A percentile compares a stretch with the other conserved stretches of the same genome.
phyloP scores from a whole-genome alignment of 2,888 invertebrate genomes.

The Cistogaster globosa region DNA sequence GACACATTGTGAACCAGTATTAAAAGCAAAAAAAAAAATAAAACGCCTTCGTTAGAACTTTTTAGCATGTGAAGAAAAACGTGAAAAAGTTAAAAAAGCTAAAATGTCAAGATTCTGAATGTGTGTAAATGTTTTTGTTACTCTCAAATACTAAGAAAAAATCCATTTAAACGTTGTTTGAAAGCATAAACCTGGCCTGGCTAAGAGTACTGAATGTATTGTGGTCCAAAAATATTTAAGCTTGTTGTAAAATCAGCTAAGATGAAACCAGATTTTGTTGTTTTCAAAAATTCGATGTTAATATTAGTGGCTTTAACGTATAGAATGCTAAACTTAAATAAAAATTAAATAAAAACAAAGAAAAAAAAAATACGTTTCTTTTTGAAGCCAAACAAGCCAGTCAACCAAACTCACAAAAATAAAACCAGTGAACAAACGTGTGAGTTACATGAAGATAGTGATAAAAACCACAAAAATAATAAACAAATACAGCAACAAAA shows the following conservation, averaged over 20 bases:
- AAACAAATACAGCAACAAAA: conserved; percentile 62
- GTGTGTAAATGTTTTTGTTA: conserved; percentile 46
- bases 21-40: too few species aligned
- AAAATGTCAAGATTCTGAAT: conserved; percentile 60
- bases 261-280: conserved; percentile 71
- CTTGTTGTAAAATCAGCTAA: conserved; percentile 65
- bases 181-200: conserved; percentile 6
- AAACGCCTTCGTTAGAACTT: conserved; percentile 60
- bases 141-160: conserved; percentile 29
- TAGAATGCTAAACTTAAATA: conserved; percentile 70
- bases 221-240: conserved; percentile 67
- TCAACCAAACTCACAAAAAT: not conserved
- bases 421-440: not conserved
- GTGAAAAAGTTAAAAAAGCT: not conserved
- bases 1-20: conserved; percentile 50
- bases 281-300: conserved; percentile 43
- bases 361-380: conserved; percentile 17
- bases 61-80: conserved; percentile 42
- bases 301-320: conserved; percentile 27
- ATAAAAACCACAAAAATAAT: conserved; percentile 59
- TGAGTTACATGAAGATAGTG: conserved; percentile 38
- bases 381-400: conserved; percentile 43
- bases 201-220: conserved; percentile 55
- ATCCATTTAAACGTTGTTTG: conserved; percentile 30
- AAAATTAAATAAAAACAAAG: conserved; percentile 5